phyloP scores from a whole-genome alignment of 2,888 invertebrate genomes.

The Acanthosepion lycidas region DNA sequence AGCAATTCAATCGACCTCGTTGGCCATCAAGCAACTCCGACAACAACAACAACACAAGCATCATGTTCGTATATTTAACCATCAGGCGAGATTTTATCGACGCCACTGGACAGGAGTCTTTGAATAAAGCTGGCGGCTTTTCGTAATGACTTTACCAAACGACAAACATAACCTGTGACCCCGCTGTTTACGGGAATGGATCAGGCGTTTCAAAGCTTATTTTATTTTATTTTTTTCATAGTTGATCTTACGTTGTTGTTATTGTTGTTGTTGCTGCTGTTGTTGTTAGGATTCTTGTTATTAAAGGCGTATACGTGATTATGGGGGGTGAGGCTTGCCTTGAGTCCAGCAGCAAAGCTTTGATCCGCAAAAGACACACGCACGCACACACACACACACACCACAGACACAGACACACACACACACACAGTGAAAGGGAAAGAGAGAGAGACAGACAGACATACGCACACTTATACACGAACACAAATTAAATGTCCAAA shows the following conservation, averaged over 20 bases:
- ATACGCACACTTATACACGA: too few relatives aligned
- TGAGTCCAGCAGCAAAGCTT: not conserved
- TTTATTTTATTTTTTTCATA: not conserved
- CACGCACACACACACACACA: not conserved
- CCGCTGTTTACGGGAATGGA: not conserved
- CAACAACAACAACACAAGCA: too few relatives aligned
- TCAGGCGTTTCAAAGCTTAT: not conserved
- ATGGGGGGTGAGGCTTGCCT: not conserved
- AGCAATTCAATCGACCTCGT: too few relatives aligned
- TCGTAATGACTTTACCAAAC: not conserved
- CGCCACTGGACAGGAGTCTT: not conserved
- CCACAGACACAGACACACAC: not conserved
- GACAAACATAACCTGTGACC: not conserved
- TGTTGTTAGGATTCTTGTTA: too few relatives aligned
- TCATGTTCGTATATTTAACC: too few relatives aligned
- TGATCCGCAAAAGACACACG: not conserved
- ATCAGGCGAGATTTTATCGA: not conserved
- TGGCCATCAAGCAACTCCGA: too few relatives aligned
- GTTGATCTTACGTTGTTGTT: not conserved
- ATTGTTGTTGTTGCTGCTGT: not conserved
- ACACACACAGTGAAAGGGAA: not conserved
- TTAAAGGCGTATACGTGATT: not conserved
- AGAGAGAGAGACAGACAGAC: not conserved
- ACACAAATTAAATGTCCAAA: too few relatives aligned
- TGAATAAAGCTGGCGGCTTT: not conserved